A percentile compares a stretch with the other conserved stretches of the same genome.
These are phyloP conservation scores for Carcina quercana DNA, from an alignment of 2,888 invertebrate species.

Conservation along the genomic window DNA sequence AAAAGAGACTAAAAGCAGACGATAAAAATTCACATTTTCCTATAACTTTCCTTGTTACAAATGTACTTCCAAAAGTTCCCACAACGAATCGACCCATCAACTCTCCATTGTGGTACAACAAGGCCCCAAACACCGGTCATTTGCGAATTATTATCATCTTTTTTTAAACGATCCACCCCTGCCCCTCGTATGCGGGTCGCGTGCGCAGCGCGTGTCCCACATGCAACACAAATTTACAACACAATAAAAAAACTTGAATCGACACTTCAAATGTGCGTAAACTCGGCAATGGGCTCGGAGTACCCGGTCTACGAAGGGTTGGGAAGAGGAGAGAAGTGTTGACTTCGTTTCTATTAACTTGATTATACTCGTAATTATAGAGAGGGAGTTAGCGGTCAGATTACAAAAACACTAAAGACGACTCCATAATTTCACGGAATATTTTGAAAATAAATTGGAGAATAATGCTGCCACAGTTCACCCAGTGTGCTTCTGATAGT, in stretches of 20 bases:
- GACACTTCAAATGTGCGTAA: slow-evolving; percentile 43
- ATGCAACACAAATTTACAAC: slow-evolving; percentile 60
- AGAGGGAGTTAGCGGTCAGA: slow-evolving; percentile 56
- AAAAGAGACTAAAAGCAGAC: no score
- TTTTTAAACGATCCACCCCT: slow-evolving; percentile 33
- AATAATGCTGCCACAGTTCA: no score
- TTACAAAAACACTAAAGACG: slow-evolving; percentile 37
- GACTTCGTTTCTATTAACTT: no score
- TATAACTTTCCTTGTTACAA: no score
- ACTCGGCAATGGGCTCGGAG: slow-evolving; percentile 31
- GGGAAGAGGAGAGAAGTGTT: no score
- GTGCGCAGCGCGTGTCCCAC: slow-evolving; percentile 65
- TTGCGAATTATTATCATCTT: slow-evolving; percentile 49
- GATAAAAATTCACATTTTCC: no score
- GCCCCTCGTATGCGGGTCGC: slow-evolving; percentile 58
- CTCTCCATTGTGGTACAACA: slow-evolving; percentile 24
- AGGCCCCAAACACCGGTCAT: slow-evolving; percentile 29
- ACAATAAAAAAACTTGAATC: slow-evolving; percentile 47
- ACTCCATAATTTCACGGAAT: no score
- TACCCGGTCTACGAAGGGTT: no score
- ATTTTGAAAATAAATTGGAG: no score
- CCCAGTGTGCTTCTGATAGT: no score
- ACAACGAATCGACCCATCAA: slow-evolving; percentile 30
- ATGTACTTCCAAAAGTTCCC: slow-evolving; percentile 34
- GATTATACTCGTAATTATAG: no score